Conservation (phyloP, 2,113 vertebrate genomes). For the Megatriorchis doriae region DNA sequence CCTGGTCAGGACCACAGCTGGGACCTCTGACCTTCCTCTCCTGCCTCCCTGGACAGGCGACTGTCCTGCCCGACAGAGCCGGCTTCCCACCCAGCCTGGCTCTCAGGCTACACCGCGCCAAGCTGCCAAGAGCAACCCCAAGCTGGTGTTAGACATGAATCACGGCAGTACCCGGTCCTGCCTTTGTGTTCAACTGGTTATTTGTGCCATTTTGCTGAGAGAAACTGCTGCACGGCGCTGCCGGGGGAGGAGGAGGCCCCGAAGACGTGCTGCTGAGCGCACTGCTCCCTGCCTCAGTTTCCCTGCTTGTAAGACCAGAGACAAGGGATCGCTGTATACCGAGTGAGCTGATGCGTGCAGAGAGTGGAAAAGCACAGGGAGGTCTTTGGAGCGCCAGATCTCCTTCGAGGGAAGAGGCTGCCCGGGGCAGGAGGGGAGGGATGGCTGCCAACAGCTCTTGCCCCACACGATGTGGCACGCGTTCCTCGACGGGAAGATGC, state of each 20-base stretch:
- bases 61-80: not conserved
- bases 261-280: accelerated
- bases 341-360: not conserved
- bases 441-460: not conserved
- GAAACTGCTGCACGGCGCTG: not conserved
- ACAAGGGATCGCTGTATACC: accelerated
- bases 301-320: not conserved
- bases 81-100: not conserved
- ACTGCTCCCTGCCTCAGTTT: not conserved
- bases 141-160: not conserved
- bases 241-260: not conserved
- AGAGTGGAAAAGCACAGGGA: not conserved
- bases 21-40: not conserved
- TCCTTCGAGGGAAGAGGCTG: not conserved
- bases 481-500: not conserved
- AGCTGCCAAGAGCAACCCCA: not conserved
- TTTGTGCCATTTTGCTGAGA: not conserved
- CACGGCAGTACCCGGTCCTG: not conserved
- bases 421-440: not conserved
- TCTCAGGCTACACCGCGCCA: not conserved
- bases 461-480: not conserved
- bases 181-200: not conserved
- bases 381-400: not conserved
- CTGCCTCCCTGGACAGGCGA: not conserved
- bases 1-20: not conserved